phyloP scores from a whole-genome alignment of 2,888 invertebrate genomes.

The Arctia plantaginis region DNA sequence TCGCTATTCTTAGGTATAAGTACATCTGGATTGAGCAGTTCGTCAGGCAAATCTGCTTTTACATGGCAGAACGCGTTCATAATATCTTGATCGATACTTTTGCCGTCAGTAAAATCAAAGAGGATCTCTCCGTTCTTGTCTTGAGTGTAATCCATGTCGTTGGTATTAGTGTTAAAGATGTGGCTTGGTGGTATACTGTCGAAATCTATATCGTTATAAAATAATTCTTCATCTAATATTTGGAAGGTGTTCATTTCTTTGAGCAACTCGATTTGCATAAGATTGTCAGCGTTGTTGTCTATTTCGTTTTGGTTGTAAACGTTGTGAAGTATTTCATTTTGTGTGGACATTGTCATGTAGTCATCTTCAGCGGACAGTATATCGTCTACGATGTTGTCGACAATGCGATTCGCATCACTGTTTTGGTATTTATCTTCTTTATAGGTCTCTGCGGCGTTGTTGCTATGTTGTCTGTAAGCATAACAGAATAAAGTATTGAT shows the following conservation, averaged over 20 bases:
- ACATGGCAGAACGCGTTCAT: conserved; percentile 74
- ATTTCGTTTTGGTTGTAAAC: conserved; percentile 59
- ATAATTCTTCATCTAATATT: conserved; percentile 76
- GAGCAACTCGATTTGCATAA: conserved; percentile 78
- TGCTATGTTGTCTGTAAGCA: conserved; percentile 63
- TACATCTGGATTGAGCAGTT: conserved; percentile 66
- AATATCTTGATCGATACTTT: conserved; percentile 75
- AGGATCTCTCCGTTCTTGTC: conserved; percentile 69
- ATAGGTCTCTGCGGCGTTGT: conserved; percentile 46
- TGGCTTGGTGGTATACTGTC: conserved; percentile 76
- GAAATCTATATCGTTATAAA: conserved; percentile 80
- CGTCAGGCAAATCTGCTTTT: conserved; percentile 73
- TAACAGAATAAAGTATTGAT: neutral
- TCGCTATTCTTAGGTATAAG: conserved; percentile 55
- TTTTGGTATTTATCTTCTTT: conserved; percentile 57
- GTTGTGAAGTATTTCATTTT: conserved; percentile 64
- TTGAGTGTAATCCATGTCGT: conserved; percentile 66
- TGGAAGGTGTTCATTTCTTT: conserved; percentile 81
- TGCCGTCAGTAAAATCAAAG: conserved; percentile 71
- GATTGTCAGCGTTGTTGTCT: conserved; percentile 63
- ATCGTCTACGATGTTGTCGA: conserved; percentile 80
- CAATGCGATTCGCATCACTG: conserved; percentile 62
- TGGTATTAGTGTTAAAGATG: conserved; percentile 71
- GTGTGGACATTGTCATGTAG: conserved; percentile 73
- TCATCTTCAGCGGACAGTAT: conserved; percentile 81